Percentiles rank a stretch among this genome's conserved stretches.
Conservation (phyloP, 2,797 vertebrate genomes). For the Valencia hispanica region DNA sequence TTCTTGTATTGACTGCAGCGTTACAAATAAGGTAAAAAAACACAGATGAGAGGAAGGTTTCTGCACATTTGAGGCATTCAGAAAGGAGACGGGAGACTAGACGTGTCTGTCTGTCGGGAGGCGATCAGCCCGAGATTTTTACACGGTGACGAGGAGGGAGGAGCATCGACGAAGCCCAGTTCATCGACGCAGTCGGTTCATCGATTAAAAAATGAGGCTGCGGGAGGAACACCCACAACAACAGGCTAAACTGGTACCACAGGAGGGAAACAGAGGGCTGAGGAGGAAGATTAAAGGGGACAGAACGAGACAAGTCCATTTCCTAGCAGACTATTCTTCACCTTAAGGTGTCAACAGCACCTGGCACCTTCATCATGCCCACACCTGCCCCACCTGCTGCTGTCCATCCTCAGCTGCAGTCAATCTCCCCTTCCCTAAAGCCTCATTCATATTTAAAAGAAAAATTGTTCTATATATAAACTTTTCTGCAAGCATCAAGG, state of each 20-base stretch:
- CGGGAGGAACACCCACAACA: constrained; percentile 46
- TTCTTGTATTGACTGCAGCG: constrained; percentile 8
- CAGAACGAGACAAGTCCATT: constrained; percentile 55
- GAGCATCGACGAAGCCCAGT: constrained; percentile 37
- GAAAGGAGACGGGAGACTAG: constrained; percentile 6
- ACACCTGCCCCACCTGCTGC: constrained; percentile 54
- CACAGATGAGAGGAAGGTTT: constrained; percentile 22
- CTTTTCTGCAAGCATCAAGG: neutral
- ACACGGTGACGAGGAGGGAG: constrained; percentile 46
- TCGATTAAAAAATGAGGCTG: constrained; percentile 67
- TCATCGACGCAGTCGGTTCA: constrained; percentile 60
- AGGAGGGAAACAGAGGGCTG: constrained; percentile 16
- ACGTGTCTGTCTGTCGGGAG: neutral
- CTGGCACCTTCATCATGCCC: constrained; percentile 52
- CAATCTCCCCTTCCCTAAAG: constrained; percentile 8
- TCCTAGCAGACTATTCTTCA: constrained; percentile 54
- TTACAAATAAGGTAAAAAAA: constrained; percentile 20
- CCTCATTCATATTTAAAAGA: neutral
- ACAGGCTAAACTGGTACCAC: constrained; percentile 51
- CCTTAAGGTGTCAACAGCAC: constrained; percentile 67
- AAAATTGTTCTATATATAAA: neutral
- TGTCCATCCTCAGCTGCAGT: constrained; percentile 25
- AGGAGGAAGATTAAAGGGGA: constrained; percentile 48
- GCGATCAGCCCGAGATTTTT: constrained; percentile 14
- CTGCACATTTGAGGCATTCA: constrained; percentile 33